Evolutionary conservation across 2,797 vertebrate genomes (phyloP), one percentile per base, ranked within the genome.

Genomic region (Buphagus erythrorhynchus): DNA sequence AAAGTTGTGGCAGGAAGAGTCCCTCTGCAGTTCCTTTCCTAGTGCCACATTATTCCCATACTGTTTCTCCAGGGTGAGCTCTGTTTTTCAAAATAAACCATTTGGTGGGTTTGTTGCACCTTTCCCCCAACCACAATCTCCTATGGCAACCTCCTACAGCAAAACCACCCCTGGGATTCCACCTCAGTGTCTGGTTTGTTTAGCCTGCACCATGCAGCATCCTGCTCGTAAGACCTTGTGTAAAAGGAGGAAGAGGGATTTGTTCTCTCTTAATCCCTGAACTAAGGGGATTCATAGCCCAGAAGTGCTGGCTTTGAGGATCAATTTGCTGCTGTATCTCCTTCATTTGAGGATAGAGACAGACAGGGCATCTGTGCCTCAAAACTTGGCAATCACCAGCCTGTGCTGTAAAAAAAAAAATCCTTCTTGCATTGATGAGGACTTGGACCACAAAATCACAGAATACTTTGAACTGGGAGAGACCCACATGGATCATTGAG

Each of bases 401-500:
- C 29, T 0, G 1, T 28, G 48, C 28, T 54, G 43, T 45, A n/a
- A 79, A 57, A 82, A 29, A n/a, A 24, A 15, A 15, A 33, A 9
- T 16, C 40, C 8, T 36, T 75, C 43, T 40, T 77, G 14, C 2
- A 3, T 9, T 52, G 31, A 26, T 69, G 66, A 81, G 69, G 62
- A 5, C 16, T 22, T 51, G 38, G 52, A 28, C 24, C 18, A 22
- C 16, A 31, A 59, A 33, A 33, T 29, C 51, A 29, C 6, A 49
- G 55, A 25, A 28, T 8, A 2, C 29, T 11, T 33, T 40, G 57
- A 26, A 7, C 0, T 51, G 29, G 71, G 72, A 76, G 12, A 26
- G 10, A 45, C 15, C 12, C 29, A 57, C 33, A 26, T 0, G 2
- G 12, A 31, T 38, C 36, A 63, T 7, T 0, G 1, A 22, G n/a